These are phyloP conservation scores for Empis stercorea DNA, from an alignment of 2,888 invertebrate genomes.

Conservation along the genomic window DNA sequence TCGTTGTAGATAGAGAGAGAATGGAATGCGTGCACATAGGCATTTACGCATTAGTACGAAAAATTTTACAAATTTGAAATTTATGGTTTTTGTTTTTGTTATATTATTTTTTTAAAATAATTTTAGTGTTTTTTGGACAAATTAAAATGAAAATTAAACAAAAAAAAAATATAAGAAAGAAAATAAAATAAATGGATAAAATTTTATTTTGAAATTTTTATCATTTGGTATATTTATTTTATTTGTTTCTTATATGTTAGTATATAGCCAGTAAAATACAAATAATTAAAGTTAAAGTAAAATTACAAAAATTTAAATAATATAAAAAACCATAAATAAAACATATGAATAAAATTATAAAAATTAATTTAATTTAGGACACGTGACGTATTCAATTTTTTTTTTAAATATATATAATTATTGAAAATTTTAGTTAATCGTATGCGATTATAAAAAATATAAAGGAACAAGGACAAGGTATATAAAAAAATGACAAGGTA, in stretches of 20 bases:
- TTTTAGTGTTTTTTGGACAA: slow-evolving; percentile 8
- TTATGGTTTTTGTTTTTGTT: slow-evolving; percentile 14
- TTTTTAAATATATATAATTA: no score
- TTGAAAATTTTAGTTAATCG: no score
- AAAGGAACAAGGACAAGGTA: no score
- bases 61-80: slow-evolving; percentile 36
- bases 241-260: not conserved
- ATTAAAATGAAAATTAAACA: slow-evolving; percentile 5
- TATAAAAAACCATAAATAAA: no score
- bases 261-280: no score
- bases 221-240: not conserved
- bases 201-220: not conserved
- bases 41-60: slow-evolving; percentile 39
- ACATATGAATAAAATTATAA: no score
- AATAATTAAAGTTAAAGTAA: no score
- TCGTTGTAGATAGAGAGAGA: slow-evolving; percentile 38
- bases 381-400: no score
- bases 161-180: slow-evolving; percentile 8
- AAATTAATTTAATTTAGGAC: no score
- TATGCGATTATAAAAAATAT: no score
- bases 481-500: no score
- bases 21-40: slow-evolving; percentile 44
- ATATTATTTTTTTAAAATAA: slow-evolving; percentile 13
- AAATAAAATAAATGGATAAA: not conserved
- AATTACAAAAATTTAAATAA: no score